Base-by-base conservation (phyloP, 2,888 invertebrate genomes). In the Macrophya alboannulata region DNA sequence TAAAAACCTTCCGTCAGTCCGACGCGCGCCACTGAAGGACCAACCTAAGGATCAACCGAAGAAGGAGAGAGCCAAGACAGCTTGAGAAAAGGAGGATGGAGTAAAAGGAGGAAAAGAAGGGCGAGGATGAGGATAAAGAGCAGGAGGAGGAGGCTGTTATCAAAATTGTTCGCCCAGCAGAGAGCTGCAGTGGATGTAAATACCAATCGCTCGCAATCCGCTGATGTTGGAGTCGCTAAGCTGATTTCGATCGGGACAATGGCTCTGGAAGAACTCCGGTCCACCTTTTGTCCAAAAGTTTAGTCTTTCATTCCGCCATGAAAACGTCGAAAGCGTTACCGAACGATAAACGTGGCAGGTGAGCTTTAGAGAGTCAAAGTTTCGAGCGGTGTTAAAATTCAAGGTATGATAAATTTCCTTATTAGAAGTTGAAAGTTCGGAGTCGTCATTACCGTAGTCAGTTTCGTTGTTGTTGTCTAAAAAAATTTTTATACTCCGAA, bases 1-100 rank as follows among this genome's bases (percentile, higher is more conserved):
- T 83, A 71, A 48, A 83, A 83, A 83, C 71, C 83, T 68, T 37
- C 83, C 68, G 83, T 83, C 83, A 83, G 68, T 83, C 68, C 48
- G 83, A 83, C 83, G 68, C 65, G 81, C 77, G 77, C 55, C 77
- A 37, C 17, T 12, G 37, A 77, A 81, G 59, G 43, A 81, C 81
- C 77, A 43, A n/a, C 25, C 55, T 40, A 81, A 62, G 81, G 81
- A 81, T 81, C 81, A 62, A 43, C 40, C 10, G 8, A 51, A 40
- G 37, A 43, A 62, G 62, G 43, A 62, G 37, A 43, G 12, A 40
- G 21, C n/a, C 40, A 21, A 74, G 45, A 74, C 12, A 74, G 45
- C 45, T 25, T 21, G 25, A 12, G 15, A 31, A 74, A 48, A 68
- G 37, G 21, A 68, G 17, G 68, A 68, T 31, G 17, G 45, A 45